phyloP scores from a whole-genome alignment of 2,113 vertebrate genomes.

The Phaethornis superciliosus region DNA sequence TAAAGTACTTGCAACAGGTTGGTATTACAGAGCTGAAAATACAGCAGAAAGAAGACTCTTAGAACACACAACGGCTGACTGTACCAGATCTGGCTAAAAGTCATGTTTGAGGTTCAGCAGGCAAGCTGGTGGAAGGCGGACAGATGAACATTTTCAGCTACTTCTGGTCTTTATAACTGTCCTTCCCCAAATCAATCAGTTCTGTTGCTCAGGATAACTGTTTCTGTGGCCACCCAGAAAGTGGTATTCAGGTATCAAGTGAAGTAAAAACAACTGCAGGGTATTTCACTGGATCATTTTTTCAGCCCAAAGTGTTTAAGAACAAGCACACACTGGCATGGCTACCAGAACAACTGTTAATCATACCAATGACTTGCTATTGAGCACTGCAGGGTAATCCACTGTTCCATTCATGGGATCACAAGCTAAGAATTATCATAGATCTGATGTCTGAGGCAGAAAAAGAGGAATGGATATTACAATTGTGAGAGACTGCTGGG shows the following conservation, averaged over 20 bases:
- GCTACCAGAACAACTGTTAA: not conserved
- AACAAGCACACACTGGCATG: not conserved
- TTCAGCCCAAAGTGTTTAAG: not conserved
- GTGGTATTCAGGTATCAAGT: not conserved
- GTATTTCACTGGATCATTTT: not conserved
- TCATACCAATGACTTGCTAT: not conserved
- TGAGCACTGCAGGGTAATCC: not conserved
- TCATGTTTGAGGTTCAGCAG: not conserved
- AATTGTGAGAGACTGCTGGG: not conserved
- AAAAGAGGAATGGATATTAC: not conserved
- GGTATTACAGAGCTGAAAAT: not conserved
- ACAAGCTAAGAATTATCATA: not conserved
- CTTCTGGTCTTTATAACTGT: not conserved
- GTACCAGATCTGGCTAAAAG: not conserved
- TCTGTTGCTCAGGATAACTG: not conserved
- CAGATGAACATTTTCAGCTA: not conserved
- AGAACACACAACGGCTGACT: not conserved
- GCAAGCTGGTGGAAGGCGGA: not conserved
- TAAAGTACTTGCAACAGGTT: not conserved
- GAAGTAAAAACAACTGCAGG: not conserved
- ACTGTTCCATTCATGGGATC: not conserved
- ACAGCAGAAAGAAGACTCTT: not conserved
- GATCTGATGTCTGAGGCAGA: not conserved
- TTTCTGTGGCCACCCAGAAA: not conserved
- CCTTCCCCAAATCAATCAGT: not conserved